A percentile compares a stretch with the other conserved stretches of the same genome.
These are phyloP conservation scores for Mercenaria mercenaria DNA, from an alignment of 1,140 invertebrate species.

Conservation along the genomic window DNA sequence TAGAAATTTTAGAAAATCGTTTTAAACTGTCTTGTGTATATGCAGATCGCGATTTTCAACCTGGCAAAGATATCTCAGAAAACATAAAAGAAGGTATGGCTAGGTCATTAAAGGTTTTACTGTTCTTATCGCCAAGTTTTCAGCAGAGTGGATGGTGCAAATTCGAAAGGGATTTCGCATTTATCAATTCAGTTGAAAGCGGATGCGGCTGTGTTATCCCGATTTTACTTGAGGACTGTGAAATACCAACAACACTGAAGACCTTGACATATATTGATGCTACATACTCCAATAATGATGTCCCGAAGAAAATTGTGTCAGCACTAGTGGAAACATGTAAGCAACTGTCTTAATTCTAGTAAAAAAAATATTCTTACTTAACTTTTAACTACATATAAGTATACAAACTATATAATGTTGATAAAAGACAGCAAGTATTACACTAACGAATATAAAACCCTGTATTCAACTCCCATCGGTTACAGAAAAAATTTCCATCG, in stretches of 20 bases:
- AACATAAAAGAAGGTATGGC: background rate
- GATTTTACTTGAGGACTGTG: background rate
- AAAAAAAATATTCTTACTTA: too few species aligned
- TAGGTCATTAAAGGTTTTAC: background rate
- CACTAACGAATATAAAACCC: too few species aligned
- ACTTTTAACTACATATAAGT: too few species aligned
- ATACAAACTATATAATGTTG: too few species aligned
- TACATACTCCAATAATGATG: background rate
- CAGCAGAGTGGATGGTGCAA: background rate
- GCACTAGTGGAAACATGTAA: background rate
- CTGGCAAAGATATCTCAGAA: background rate
- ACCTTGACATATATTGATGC: constrained; percentile 14
- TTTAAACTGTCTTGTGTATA: background rate
- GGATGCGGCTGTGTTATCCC: background rate
- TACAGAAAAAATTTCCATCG: too few species aligned
- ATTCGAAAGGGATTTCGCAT: background rate
- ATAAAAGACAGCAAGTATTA: too few species aligned
- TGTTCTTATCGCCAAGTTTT: background rate
- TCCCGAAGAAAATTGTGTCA: background rate
- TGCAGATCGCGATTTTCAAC: constrained; percentile 8
- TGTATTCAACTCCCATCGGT: too few species aligned
- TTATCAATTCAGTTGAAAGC: background rate
- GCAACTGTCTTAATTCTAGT: too few species aligned
- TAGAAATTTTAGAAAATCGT: background rate
- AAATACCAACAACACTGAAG: background rate